Conservation (phyloP, 2,113 vertebrate species). For the Corythornis cristatus region DNA sequence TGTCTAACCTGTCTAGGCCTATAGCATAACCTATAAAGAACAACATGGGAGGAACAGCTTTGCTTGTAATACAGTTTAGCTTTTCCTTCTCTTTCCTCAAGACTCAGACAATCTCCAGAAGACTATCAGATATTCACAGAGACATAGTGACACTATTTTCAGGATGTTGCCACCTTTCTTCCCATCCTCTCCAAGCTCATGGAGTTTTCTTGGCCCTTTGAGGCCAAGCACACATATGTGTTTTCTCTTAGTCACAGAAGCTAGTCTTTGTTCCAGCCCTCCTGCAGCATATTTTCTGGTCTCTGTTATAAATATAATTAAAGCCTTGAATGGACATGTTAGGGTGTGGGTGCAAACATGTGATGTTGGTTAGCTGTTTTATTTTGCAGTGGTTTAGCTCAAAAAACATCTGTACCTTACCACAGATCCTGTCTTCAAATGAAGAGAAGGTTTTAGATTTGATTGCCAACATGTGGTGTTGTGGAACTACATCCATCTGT, state of each 20-base stretch:
- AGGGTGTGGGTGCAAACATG: not conserved
- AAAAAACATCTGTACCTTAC: not conserved
- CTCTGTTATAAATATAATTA: constrained; percentile 10
- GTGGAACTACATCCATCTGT: not conserved
- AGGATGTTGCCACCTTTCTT: not conserved
- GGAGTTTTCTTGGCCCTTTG: not conserved
- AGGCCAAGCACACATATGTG: not conserved
- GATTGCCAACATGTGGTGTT: not conserved
- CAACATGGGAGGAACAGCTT: not conserved
- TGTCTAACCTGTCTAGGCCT: not conserved
- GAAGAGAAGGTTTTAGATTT: not conserved
- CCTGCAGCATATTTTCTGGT: not conserved
- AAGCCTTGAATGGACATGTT: not conserved
- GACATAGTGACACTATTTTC: not conserved
- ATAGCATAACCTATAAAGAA: not conserved
- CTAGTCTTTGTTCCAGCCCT: not conserved
- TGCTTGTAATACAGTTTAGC: not conserved
- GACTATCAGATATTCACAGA: not conserved
- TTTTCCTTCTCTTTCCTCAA: not conserved
- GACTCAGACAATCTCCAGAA: not conserved
- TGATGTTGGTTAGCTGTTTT: not conserved
- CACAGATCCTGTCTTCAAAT: not conserved
- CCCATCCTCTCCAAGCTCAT: not conserved
- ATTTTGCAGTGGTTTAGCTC: constrained; percentile 2
- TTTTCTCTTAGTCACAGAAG: constrained; percentile 13